These are phyloP conservation scores for Caenorhabditis remanei DNA, from an alignment of 1,140 invertebrate species.

Conservation along the genomic window DNA sequence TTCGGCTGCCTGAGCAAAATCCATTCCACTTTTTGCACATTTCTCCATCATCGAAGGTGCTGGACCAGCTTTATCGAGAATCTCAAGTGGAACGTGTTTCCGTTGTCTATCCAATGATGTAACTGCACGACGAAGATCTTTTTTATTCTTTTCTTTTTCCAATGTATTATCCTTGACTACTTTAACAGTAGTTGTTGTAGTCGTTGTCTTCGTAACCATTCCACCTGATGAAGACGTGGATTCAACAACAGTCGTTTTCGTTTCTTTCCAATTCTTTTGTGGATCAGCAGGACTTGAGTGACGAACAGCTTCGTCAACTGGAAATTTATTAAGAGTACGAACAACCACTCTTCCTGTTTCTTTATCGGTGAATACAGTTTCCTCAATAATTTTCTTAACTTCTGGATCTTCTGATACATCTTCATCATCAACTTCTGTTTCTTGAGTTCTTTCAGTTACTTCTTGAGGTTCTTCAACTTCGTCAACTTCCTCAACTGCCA, in stretches of 20 bases:
- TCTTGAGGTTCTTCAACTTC: not conserved
- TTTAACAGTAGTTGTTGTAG: not conserved
- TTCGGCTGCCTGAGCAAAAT: constrained; percentile 60
- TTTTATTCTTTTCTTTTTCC: constrained; percentile 44
- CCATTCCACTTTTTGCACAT: constrained; percentile 61
- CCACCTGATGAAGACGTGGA: constrained; percentile 3
- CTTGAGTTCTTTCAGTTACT: constrained; percentile 4
- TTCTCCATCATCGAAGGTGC: constrained; percentile 63
- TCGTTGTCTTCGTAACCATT: constrained; percentile 8
- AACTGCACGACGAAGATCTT: constrained; percentile 32
- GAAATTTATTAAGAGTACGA: constrained; percentile 30
- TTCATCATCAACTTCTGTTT: not conserved
- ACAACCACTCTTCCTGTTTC: constrained; percentile 56
- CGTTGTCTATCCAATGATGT: constrained; percentile 28
- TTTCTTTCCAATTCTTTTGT: constrained; percentile 49
- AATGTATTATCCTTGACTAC: constrained; percentile 31
- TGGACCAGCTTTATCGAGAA: constrained; percentile 61
- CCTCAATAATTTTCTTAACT: constrained; percentile 32
- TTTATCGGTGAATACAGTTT: constrained; percentile 58
- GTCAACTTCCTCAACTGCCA: not conserved
- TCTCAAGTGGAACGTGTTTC: constrained; percentile 48
- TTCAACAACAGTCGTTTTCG: constrained; percentile 26
- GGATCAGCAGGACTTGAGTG: constrained; percentile 36
- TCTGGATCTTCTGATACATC: constrained; percentile 15
- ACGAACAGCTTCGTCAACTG: not conserved